phyloP scores from a whole-genome alignment of 2,113 vertebrate genomes.

The Takifugu flavidus region DNA sequence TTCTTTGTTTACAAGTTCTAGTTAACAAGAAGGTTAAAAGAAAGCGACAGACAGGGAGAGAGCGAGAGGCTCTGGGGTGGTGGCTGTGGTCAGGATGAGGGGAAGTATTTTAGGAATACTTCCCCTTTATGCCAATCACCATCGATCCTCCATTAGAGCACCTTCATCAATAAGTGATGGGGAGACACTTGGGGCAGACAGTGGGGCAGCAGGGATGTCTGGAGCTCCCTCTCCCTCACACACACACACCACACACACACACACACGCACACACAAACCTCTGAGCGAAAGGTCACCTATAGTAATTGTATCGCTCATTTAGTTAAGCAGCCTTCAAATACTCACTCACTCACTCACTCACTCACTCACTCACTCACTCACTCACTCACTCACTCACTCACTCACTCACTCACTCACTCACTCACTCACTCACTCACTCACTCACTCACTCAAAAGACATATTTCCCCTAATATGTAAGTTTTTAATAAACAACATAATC shows the following conservation, averaged over 20 bases:
- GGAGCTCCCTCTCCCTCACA: conserved; percentile 9
- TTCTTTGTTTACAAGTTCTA: background rate
- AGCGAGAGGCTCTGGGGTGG: conserved; percentile 1
- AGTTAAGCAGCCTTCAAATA: no score
- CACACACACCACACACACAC: conserved; percentile 1
- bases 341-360: background rate
- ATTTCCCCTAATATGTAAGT: no score
- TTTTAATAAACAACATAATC: no score
- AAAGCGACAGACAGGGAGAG: background rate
- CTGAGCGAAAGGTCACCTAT: conserved; percentile 9
- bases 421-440: no score
- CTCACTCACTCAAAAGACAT: no score
- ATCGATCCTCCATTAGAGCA: conserved; percentile 68
- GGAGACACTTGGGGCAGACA: conserved; percentile 52
- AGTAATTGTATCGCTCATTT: conserved; percentile 2
- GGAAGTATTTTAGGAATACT: conserved; percentile 44
- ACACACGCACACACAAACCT: conserved; percentile 9
- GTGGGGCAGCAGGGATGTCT: conserved; percentile 54
- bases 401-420: no score
- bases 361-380: background rate
- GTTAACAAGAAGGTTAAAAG: conserved; percentile 9
- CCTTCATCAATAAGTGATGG: conserved; percentile 74
- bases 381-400: background rate
- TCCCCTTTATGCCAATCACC: conserved; percentile 40
- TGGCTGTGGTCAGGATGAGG: conserved; percentile 34